Evolutionary conservation across 2,113 vertebrate species (phyloP), one percentile per base, ranked within the genome.

Genomic region (Crypturellus undulatus): DNA sequence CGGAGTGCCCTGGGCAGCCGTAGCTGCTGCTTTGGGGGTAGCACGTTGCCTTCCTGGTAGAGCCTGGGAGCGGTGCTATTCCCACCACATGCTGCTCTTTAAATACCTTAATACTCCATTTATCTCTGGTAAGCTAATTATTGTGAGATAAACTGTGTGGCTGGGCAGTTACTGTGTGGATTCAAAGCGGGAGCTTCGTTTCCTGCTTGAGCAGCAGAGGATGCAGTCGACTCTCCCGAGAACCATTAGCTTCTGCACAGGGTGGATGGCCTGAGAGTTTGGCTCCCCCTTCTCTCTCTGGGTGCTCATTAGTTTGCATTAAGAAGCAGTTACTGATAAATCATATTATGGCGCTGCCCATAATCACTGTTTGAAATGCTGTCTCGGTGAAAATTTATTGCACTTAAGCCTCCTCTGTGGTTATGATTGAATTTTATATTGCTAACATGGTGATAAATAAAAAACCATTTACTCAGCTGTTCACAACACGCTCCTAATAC

Each of bases 21-120:
- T 73, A 84, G 95, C 96, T 97, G 93, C 98, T 95, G 95, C 94
- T 90, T 96, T 97, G 93, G 92, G 80, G 64, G 73, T 49, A 45
- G 21, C 96, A 94, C 94, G 94, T 96, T 71, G 97, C 95, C 32
- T 7, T 30, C 89, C 76, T 73, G 85, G 64, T 70, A 26, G 81
- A 38, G 28, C 6, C 54, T 12, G 93, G 54, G 84, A 82, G 84
- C 80, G 10, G 91, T 3, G 65, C 88, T 20, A 32, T 75, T 69
- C 59, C 3, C 93, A 96, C 96, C 96, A 65, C 88, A 84, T 96
- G 97, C 97, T 96, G 43, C 94, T 97, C 95, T 87, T 91, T 58
- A 8, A 70, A 95, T 96, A 94, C 96, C 91, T 95, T 56, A 79
- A 67, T 4, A 9, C 93, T 92, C 85, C 95, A 87, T 96, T 97